Conservation (phyloP, 2,888 invertebrate species). For the Psylliodes chrysocephalus region DNA sequence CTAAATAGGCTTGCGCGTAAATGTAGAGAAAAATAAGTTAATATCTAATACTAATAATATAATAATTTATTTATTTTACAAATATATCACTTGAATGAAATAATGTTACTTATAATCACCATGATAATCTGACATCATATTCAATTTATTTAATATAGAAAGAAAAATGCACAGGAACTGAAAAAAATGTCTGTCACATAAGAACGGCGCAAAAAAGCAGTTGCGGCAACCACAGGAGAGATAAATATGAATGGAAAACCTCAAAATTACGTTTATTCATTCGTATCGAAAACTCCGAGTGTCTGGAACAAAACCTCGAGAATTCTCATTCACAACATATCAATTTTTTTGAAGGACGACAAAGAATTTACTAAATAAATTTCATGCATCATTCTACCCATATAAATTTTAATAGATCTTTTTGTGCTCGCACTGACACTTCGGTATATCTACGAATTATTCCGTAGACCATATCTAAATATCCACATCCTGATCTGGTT, state of each 20-base stretch:
- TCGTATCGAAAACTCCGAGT: constrained; percentile 16
- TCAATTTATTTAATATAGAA: background rate
- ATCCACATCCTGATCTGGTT: constrained; percentile 43
- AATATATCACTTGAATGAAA: too few relatives aligned
- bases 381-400: constrained; percentile 44
- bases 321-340: constrained; percentile 36
- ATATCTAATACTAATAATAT: too few relatives aligned
- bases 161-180: background rate
- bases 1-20: too few relatives aligned
- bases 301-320: constrained; percentile 17
- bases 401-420: constrained; percentile 43
- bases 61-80: too few relatives aligned
- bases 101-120: too few relatives aligned
- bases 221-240: constrained; percentile 6
- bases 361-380: constrained; percentile 44
- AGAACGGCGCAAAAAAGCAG: background rate
- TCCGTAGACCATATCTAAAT: constrained; percentile 45
- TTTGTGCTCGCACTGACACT: constrained; percentile 38
- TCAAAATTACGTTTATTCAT: constrained; percentile 22
- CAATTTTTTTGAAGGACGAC: constrained; percentile 34
- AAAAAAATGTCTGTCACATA: background rate
- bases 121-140: too few relatives aligned
- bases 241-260: constrained; percentile 28
- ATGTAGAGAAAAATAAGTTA: too few relatives aligned
- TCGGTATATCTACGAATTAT: constrained; percentile 40